Evolutionary conservation across 2,888 invertebrate species (phyloP), one percentile per base, ranked within the genome.

Genomic region (Drosophila affinis): DNA sequence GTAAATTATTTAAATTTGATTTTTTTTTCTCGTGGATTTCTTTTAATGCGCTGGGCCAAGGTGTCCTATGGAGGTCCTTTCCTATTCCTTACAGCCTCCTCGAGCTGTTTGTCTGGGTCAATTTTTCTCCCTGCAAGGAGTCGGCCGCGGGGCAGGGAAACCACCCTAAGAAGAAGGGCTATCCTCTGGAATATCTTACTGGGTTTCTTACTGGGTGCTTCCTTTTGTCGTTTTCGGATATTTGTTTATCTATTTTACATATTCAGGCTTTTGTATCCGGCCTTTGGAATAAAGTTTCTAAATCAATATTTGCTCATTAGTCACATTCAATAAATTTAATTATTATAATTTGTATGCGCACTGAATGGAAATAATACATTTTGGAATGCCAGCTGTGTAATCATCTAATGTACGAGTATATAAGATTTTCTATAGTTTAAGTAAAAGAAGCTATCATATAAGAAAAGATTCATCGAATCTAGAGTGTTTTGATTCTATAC

Each of bases 271-370:
- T 83, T 79, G 78, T 76, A 52, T 62, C 73, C 72, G 51, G 60
- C 59, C 68, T 47, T 61, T 75, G 74, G 46, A n/a, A 32, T 14
- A 68, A 69, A 71, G 71, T 67, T 72, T 71, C 27, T 68, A 78
- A 84, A 79, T 86, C 77, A 88, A 88, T 89, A 90, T 90, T 89
- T 83, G 79, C 72, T 82, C 84, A 89, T 88, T 88, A 90, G 88
- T 85, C 71, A 72, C 74, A 72, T 76, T 78, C 78, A 79, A 85
- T 87, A 87, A 87, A 75, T 87, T 72, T 77, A 76, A 87, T 75
- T 81, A 76, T 77, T 59, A 29, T 72, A 72, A 77, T 77, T 74
- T 59, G 45, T 55, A 62, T 55, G 32, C 17, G 39, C n/a, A 7
- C n/a, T 46, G 12, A 46, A 68, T 17, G 46, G 9, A 2, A 44